Percentiles rank a stretch among this genome's conserved stretches.
Conservation (phyloP, 2,113 vertebrate genomes). For the Thunnus thynnus region DNA sequence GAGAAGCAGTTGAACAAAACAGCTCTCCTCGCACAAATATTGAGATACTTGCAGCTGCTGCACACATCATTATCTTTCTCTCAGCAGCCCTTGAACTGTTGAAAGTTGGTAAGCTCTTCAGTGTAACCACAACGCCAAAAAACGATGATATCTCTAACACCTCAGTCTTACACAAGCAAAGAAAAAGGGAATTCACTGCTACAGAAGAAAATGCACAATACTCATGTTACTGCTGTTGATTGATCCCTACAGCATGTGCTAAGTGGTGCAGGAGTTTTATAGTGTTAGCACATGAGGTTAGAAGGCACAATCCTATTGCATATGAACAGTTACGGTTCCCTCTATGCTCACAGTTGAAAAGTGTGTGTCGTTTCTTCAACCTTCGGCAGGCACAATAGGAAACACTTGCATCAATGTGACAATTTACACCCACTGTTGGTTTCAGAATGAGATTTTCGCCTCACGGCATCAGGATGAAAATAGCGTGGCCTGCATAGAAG, state of each 20-base stretch:
- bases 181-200: conserved; percentile 5
- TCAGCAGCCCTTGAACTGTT: conserved; percentile 44
- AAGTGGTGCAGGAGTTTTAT: background rate
- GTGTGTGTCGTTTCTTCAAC: conserved; percentile 33
- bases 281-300: background rate
- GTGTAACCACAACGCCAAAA: conserved; percentile 31
- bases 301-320: conserved; percentile 1
- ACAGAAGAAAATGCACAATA: background rate
- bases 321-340: conserved; percentile 12
- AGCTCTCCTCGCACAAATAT: background rate
- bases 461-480: conserved; percentile 99
- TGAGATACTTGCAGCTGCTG: conserved; percentile 23
- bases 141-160: conserved; percentile 39
- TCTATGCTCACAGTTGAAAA: background rate
- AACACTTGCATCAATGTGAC: conserved; percentile 59
- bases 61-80: conserved; percentile 55
- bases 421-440: conserved; percentile 61
- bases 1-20: conserved; percentile 13
- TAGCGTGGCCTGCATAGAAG: conserved; percentile 99
- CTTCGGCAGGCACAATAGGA: background rate
- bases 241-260: background rate
- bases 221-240: background rate
- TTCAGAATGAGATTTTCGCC: conserved; percentile 98
- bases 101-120: conserved; percentile 27
- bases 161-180: conserved; percentile 16